Base-by-base conservation (phyloP, 1,140 invertebrate species). In the Leguminivora glycinivorella region DNA sequence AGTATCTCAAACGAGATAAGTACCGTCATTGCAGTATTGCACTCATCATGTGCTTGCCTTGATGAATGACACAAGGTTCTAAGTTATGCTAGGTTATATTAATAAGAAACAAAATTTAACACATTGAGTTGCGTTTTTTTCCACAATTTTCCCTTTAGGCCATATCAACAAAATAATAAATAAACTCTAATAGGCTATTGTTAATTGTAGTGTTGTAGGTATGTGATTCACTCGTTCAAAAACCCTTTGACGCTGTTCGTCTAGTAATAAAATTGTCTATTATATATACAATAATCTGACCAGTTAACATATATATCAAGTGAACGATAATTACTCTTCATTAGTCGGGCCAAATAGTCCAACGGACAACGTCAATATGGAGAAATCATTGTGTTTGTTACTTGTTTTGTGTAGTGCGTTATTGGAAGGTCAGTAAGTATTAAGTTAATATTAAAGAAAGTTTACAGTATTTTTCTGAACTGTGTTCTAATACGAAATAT, bases 361-460 rank as follows among this genome's bases (percentile, higher is more conserved):
- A 52, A 52, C 17, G 47, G 19, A 52, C 7, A 52, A 52, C 47
- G 47, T 22, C 47, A n/a, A 52, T 9, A 52, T 52, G 47, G 47
- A 52, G 19, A 73, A 56, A 52, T 66, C 9, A 9, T 19, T 40
- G 63, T 26, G 25, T 73, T 71, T 60, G 19, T 68, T 73, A 69
- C 7, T 69, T 69, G 26, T 74, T 25, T 26, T 60, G 56, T 68
- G n/a, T 25, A 70, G 19, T 31, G 68, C 67, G 7, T 22, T 52
- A 9, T 22, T 52, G 47, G 47, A 52, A 52, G 47, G 47, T 52
- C 47, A 52, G 47, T 63, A 26, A 56, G 34, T 56, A 31, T 43
- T 43, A 7, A 14, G 14, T n/a, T n/a, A 38, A 34, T 34, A 34
- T 38, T 34, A 34, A 7, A 34, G 7, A 34, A 34, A 34, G 12